phyloP scores from a whole-genome alignment of 2,888 invertebrate species.

The Lapara coniferarum region DNA sequence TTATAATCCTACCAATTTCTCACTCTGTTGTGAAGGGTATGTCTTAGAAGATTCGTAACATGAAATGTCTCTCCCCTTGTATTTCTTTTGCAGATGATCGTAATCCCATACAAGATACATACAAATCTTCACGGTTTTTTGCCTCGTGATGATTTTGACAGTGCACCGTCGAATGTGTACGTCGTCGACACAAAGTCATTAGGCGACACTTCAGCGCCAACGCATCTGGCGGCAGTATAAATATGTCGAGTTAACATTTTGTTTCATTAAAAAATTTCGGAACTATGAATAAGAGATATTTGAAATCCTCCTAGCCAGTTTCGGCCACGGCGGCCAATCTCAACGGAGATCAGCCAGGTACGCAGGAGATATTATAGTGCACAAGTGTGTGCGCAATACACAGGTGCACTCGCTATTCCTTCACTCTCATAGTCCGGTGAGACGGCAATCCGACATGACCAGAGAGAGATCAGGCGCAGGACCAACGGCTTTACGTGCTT shows the following conservation, averaged over 20 bases:
- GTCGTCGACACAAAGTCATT: constrained; percentile 78
- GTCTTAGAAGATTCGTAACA: constrained; percentile 18
- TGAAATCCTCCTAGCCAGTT: no score
- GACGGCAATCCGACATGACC: no score
- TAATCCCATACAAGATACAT: constrained; percentile 44
- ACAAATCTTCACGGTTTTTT: constrained; percentile 58
- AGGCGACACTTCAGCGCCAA: constrained; percentile 68
- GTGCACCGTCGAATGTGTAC: constrained; percentile 72
- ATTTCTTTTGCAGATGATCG: constrained; percentile 28
- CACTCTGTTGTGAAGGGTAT: constrained; percentile 16
- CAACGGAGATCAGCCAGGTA: no score
- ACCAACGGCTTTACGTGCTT: no score
- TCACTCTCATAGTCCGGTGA: no score
- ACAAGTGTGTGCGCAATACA: no score
- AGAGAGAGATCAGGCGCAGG: no score
- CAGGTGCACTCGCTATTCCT: no score
- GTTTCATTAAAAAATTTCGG: no score
- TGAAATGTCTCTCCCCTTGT: constrained; percentile 25
- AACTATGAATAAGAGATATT: no score
- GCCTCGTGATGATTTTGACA: constrained; percentile 73
- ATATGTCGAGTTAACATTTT: constrained; percentile 29
- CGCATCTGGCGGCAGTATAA: constrained; percentile 73
- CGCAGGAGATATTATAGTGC: no score
- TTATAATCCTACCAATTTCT: constrained; percentile 7
- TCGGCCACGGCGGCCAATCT: no score